Base-by-base conservation (phyloP, 1,140 invertebrate species). In the Vanessa tameamea region DNA sequence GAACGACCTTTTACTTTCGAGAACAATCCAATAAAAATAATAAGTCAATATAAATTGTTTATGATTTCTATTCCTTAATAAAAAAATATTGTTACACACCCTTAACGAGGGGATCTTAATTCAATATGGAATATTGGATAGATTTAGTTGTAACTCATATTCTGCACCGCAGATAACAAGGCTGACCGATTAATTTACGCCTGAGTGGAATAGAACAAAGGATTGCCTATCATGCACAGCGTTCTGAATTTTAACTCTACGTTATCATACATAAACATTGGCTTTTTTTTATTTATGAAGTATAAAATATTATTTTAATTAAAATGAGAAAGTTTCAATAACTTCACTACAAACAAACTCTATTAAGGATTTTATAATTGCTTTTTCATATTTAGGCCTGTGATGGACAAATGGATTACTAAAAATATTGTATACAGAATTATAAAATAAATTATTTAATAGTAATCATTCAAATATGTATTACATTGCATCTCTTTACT, bases 101-200 rank as follows among this genome's bases (percentile, higher is more conserved):
- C 37, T 43, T 2, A 43, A 43, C 37, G 9, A 9, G 37, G 9
- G 7, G 9, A 43, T 5, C 37, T 43, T 43, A 43, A 43, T 43
- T 43, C 37, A 43, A 43, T 43, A 43, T 43, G 9, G 37, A 9
- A 9, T 53, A n/a, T 53, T 5, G n/a, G 5, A 53, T 16, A 53
- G 51, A 16, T 53, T 16, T 53, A 7, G 4, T 20, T 53, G 51
- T 53, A 53, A 53, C n/a, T 53, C 51, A 53, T 43, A 53, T 16
- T 16, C 9, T 4, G n/a, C 51, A 16, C 51, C 51, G 51, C 51
- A 53, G 51, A 53, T 53, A 53, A 43, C 37, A 43, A 51, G 48
- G 55, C 23, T 26, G 20, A 59, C 20, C 55, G 55, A 26, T 59
- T 59, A 59, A 59, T 59, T 31, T 13, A 59, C 55, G 23, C 55